Base-by-base conservation (phyloP, 1,140 invertebrate genomes). In the Monochamus saltuarius region DNA sequence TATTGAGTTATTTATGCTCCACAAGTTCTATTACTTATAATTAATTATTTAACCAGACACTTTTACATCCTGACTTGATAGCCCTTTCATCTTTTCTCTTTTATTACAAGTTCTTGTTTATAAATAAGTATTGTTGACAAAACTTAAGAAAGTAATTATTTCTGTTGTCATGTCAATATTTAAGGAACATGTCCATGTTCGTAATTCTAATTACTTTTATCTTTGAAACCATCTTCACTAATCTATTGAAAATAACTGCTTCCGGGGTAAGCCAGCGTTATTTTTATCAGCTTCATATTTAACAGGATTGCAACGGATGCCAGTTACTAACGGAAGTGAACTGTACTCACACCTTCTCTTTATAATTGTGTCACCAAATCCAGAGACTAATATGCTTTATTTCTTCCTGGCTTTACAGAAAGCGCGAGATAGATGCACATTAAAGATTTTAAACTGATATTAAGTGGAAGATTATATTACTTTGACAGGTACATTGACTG, bases 311-410 rank as follows among this genome's bases (percentile, higher is more conserved):
- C 9, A 19, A 19, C 45, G 45, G 45, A 47, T 47, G 45, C 29
- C 45, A 19, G 45, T 19, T 17, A 47, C 29, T 29, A 19, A 47
- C 45, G 45, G 45, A 47, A 47, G 19, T 47, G 45, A 47, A 7
- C 3, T 47, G 45, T 47, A n/a, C 17, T 47, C 29, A 47, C 45
- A 47, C 45, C 45, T 47, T 47, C 45, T 47, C 45, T 47, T 47
- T 47, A 47, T 47, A 47, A 47, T 29, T 47, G 13, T 47, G 45
- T 47, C 45, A 47, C 45, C 45, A 47, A 47, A 47, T 47, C 45
- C n/a, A 11, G 29, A 47, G 45, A 16, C 45, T 11, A 29, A 47
- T 17, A 47, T 47, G 45, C 17, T 47, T 47, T 47, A 47, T 47
- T 29, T 47, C 45, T 47, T 47, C 45, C 45, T 19, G 45, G 17